Evolutionary conservation across 2,888 invertebrate genomes (phyloP), one percentile per base, ranked within the genome.

Genomic region (Tetragonisca angustula): DNA sequence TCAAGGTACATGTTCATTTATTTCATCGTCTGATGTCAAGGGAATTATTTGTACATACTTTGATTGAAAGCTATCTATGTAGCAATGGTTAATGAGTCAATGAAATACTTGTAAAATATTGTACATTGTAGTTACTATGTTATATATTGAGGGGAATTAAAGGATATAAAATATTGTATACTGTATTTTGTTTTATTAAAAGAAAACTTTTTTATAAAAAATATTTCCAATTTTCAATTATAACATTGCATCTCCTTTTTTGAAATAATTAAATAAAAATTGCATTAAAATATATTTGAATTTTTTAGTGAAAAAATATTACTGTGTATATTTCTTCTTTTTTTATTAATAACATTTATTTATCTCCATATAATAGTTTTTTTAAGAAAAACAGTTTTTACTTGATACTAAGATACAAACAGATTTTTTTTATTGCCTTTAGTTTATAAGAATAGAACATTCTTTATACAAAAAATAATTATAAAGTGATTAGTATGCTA

Each of bases 381-480:
- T 61, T 73, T 54, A 74, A 74, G 61, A 69, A 76, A 73, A 74
- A 72, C 69, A 43, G 49, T 43, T 70, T 78, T 61, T 81, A 15
- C 19, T 52, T 36, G 50, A 67, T 81, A 52, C 52, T 62, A 76
- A 54, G 62, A 62, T 70, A 83, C 65, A 83, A 83, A 86, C 68
- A 76, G 64, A 72, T 62, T 71, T 56, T 71, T 61, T 50, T 87
- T 85, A 87, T 83, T 87, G 69, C 80, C 56, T 61, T 79, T 85
- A 80, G 52, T 70, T 86, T 89, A 88, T 79, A 88, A 89, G 89
- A 89, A 89, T 89, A 89, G 83, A 84, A 87, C 69, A 81, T 81
- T 81, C 76, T 79, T 83, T 81, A 82, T 88, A 88, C 76, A 88
- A 87, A 88, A 84, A 86, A 84, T 86, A 86, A 86, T 75, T 85